Percentiles rank a stretch among this genome's conserved stretches.
These are phyloP conservation scores for Pitangus sulphuratus DNA, from an alignment of 2,797 vertebrate genomes.

Conservation along the genomic window DNA sequence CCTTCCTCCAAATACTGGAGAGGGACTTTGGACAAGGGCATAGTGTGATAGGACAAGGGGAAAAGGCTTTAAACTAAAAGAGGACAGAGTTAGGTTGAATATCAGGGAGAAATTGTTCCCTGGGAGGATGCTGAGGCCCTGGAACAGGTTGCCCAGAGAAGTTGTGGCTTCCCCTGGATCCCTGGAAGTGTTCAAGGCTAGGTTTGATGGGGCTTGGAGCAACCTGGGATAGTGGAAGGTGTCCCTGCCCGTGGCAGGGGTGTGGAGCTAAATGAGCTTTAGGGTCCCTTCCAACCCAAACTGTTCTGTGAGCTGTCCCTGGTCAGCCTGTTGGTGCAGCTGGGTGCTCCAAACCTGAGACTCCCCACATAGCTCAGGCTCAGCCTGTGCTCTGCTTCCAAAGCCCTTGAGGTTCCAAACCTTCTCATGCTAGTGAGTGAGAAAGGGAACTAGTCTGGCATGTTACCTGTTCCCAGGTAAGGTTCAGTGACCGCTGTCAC, in stretches of 20 bases:
- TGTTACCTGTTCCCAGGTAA: not conserved
- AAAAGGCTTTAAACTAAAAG: not conserved
- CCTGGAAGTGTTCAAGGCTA: not conserved
- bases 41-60: not conserved
- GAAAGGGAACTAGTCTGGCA: not conserved
- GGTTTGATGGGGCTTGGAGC: not conserved
- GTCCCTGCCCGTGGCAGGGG: not conserved
- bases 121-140: not conserved
- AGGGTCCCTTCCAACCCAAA: not conserved
- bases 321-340: not conserved
- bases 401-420: not conserved
- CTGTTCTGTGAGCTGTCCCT: not conserved
- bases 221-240: not conserved
- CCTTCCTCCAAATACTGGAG: not conserved
- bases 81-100: no score
- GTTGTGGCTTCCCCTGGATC: not conserved
- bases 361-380: rapidly evolving
- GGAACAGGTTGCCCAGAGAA: not conserved
- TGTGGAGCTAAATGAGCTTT: not conserved
- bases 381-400: not conserved
- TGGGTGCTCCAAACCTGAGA: not conserved
- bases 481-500: not conserved
- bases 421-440: not conserved
- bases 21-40: not conserved
- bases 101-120: not conserved